These are phyloP conservation scores for Mya arenaria DNA, from an alignment of 1,140 invertebrate genomes.

Conservation along the genomic window DNA sequence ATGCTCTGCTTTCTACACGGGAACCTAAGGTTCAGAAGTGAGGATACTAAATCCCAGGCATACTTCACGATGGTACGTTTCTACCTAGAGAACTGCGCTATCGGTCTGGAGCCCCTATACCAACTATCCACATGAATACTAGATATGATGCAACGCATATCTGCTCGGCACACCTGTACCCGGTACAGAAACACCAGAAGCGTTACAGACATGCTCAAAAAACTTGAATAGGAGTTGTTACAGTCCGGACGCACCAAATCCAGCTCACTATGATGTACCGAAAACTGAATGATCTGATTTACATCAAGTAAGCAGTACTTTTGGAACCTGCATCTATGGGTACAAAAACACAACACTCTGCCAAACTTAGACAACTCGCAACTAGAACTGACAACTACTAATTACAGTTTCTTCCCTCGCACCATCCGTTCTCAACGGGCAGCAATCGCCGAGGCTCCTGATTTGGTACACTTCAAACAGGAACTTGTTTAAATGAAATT, in stretches of 20 bases:
- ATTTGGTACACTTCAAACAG: no score
- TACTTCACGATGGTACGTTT: background rate
- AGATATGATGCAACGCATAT: background rate
- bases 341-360: no score
- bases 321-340: background rate
- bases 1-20: no score
- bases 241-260: background rate
- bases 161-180: background rate
- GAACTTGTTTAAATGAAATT: no score
- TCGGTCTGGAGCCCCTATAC: background rate
- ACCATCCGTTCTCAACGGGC: no score
- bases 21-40: no score
- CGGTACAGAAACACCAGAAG: background rate
- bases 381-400: no score
- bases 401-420: no score
- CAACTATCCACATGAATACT: background rate
- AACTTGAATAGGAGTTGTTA: background rate
- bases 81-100: conserved; percentile 1
- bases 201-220: background rate
- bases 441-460: no score
- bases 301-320: background rate
- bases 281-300: background rate
- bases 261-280: background rate
- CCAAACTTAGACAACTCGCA: no score
- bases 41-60: background rate